Evolutionary conservation across 2,888 invertebrate species (phyloP).

Genomic region (Taphrorychus bicolor): DNA sequence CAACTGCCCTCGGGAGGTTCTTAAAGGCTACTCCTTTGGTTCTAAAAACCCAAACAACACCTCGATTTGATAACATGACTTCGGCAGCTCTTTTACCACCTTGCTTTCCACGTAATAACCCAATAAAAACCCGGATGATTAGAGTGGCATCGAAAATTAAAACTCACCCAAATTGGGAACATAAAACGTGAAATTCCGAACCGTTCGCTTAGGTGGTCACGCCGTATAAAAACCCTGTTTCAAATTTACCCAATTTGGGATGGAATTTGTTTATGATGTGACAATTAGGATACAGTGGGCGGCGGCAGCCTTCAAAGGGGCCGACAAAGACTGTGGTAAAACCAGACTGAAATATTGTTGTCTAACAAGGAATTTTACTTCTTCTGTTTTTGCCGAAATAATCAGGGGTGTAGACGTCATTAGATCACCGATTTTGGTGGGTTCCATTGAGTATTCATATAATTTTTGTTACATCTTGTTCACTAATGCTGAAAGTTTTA

Average conservation of each 20-base stretch:
- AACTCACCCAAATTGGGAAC: conserved; percentile 29
- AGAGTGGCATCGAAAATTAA: conserved; percentile 32
- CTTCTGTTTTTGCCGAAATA: conserved; percentile 36
- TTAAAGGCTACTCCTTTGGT: too few relatives aligned
- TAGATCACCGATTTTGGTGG: not conserved
- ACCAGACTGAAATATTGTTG: conserved; percentile 41
- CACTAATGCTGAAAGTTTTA: not conserved
- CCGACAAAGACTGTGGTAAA: conserved; percentile 49
- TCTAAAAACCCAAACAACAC: too few relatives aligned
- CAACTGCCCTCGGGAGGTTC: not conserved
- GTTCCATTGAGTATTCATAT: not conserved
- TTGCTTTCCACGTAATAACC: conserved; percentile 12
- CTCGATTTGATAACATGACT: not conserved
- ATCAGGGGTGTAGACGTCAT: conserved; percentile 6
- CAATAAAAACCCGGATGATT: conserved; percentile 32
- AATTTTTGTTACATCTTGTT: not conserved
- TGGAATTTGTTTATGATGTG: conserved; percentile 50
- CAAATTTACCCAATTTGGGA: conserved; percentile 44
- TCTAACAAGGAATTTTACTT: conserved; percentile 45
- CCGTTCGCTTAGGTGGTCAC: conserved; percentile 34
- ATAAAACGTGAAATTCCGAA: conserved; percentile 18
- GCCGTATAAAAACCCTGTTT: conserved; percentile 39
- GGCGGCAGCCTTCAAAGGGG: conserved; percentile 45
- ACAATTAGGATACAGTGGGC: conserved; percentile 47
- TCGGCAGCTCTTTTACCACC: conserved; percentile 32